phyloP scores from a whole-genome alignment of 2,888 invertebrate species.

The Trachelus tabidus region DNA sequence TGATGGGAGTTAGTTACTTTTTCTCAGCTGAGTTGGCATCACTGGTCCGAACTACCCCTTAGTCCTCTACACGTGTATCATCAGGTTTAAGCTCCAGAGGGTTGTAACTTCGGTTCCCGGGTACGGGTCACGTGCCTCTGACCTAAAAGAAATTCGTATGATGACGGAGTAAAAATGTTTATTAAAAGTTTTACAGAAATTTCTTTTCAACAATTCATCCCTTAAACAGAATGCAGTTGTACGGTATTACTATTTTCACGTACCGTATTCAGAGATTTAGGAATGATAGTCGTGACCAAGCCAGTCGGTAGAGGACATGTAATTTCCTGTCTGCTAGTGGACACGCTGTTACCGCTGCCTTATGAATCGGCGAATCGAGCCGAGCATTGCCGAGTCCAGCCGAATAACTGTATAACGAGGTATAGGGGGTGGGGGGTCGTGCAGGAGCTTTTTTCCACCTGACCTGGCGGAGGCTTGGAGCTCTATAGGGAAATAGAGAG shows the following conservation, averaged over 20 bases:
- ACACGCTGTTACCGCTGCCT: slow-evolving; percentile 25
- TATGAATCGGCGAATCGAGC: slow-evolving; percentile 10
- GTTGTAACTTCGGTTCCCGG: not conserved
- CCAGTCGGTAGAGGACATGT: slow-evolving; percentile 45
- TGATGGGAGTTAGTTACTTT: slow-evolving; percentile 22
- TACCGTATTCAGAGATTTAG: not conserved
- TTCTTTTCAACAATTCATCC: not conserved
- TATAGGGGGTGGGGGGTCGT: not conserved
- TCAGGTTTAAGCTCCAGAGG: not conserved
- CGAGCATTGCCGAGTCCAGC: slow-evolving; percentile 7
- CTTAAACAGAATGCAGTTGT: not conserved
- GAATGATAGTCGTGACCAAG: not conserved
- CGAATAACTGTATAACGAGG: slow-evolving; percentile 4
- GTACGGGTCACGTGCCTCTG: not conserved
- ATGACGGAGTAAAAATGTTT: not conserved
- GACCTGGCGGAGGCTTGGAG: not conserved
- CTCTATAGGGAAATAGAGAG: not conserved
- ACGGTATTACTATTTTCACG: not conserved
- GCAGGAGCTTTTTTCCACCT: not conserved
- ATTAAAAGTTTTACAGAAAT: not conserved
- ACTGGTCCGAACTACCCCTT: not conserved
- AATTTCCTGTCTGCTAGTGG: slow-evolving; percentile 60
- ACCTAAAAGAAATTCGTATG: not conserved
- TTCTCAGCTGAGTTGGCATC: slow-evolving; percentile 19
- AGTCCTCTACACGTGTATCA: not conserved